These are phyloP conservation scores for Drosophila saltans DNA, from an alignment of 1,140 invertebrate genomes.

Conservation along the genomic window DNA sequence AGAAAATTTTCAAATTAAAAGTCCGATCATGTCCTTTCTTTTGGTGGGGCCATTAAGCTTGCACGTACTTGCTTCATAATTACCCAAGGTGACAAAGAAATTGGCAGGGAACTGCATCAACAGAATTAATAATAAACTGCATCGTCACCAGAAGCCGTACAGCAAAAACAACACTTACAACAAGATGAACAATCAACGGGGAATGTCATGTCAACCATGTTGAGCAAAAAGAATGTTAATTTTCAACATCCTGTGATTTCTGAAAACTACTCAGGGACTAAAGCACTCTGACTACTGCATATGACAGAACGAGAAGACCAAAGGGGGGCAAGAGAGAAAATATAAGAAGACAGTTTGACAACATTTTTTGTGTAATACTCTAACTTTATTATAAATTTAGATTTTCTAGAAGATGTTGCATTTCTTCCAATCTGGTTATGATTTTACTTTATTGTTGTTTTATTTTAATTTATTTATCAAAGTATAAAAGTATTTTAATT, in stretches of 20 bases:
- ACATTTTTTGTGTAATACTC: conserved; percentile 32
- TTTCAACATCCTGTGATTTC: conserved; percentile 32
- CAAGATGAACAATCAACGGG: conserved; percentile 33
- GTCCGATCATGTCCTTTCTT: conserved; percentile 28
- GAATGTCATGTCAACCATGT: conserved; percentile 43
- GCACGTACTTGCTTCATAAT: conserved; percentile 54
- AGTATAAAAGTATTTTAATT: too few relatives aligned
- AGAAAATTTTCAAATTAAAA: conserved; percentile 53
- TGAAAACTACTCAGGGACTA: conserved; percentile 38
- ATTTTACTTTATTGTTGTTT: too few relatives aligned
- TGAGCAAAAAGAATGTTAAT: conserved; percentile 42
- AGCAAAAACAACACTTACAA: conserved; percentile 30
- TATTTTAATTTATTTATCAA: too few relatives aligned
- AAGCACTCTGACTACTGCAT: conserved; percentile 32
- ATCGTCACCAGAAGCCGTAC: conserved; percentile 22
- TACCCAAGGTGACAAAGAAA: conserved; percentile 34
- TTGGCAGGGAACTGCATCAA: conserved; percentile 24
- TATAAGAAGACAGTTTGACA: conserved; percentile 35
- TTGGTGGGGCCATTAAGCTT: conserved; percentile 46
- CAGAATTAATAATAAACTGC: conserved; percentile 69
- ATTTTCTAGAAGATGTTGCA: too few relatives aligned
- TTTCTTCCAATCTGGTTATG: too few relatives aligned
- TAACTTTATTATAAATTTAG: background rate
- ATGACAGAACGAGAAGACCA: conserved; percentile 16
- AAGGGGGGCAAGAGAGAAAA: conserved; percentile 1